These are phyloP conservation scores for Oncorhynchus clarkii DNA, from an alignment of 2,113 vertebrate species.

Conservation along the genomic window DNA sequence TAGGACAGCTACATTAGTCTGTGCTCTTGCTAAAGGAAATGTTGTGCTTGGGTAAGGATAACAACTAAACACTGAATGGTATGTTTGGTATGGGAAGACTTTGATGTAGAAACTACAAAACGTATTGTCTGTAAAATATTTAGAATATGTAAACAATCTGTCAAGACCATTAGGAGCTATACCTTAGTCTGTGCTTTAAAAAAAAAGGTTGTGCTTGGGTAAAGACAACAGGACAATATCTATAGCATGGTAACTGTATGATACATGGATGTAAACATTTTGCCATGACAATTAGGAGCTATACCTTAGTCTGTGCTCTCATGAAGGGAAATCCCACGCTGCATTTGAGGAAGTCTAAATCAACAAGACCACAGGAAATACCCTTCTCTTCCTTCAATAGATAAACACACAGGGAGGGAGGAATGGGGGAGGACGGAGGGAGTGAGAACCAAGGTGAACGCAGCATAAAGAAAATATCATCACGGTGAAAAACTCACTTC, in stretches of 20 bases:
- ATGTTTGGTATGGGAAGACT: background rate
- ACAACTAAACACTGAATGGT: background rate
- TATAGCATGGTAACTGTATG: background rate
- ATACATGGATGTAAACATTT: background rate
- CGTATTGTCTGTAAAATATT: background rate
- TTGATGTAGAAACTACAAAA: background rate
- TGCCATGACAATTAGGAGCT: background rate
- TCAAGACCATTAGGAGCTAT: background rate
- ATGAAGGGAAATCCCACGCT: conserved; percentile 99
- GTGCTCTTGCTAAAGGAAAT: too few relatives aligned
- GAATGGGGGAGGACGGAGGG: background rate
- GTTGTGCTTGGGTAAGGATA: background rate
- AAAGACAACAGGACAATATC: too few relatives aligned
- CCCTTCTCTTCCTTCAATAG: conserved; percentile 91
- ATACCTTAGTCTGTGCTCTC: conserved; percentile 93
- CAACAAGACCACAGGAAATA: conserved; percentile 91
- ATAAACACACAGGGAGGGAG: conserved; percentile 41
- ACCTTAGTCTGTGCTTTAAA: too few relatives aligned
- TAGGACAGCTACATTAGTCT: too few relatives aligned
- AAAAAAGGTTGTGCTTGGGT: too few relatives aligned
- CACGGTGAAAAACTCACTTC: background rate
- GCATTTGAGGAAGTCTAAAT: conserved; percentile 93
- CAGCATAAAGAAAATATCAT: background rate
- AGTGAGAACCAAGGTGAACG: background rate
- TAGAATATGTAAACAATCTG: background rate